Base-by-base conservation (phyloP, 2,113 vertebrate species). In the Amazona guildingii region DNA sequence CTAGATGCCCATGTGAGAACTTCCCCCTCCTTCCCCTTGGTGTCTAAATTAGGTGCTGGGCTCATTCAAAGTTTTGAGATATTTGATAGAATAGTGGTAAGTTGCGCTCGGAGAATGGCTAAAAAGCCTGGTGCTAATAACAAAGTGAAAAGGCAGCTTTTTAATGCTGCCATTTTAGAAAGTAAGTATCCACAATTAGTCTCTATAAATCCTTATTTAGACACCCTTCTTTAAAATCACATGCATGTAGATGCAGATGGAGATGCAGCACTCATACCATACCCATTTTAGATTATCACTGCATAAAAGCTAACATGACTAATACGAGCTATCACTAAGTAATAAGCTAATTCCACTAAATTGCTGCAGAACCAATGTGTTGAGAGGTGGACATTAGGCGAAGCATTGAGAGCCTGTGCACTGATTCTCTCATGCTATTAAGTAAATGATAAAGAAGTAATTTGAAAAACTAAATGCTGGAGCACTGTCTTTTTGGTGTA, bases 301-400 rank as follows among this genome's bases (percentile, higher is more conserved):
- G 59, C 33, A 48, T 86, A 79, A 91, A 86, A 92, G 62, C 48
- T 64, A 93, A 62, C 17, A 13, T 62, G 74, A 82, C 46, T 94
- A 94, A 91, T 92, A 82, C 11, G 41, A 84, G 84, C 43, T 84
- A 87, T 94, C 51, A 24, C n/a, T 80, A 83, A 74, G 80, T 86
- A 94, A 95, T 86, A 91, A 95, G 76, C 76, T 90, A 28, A 88
- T 94, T 83, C 59, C 28, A 44, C 76, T 81, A 48, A 90, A 92
- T 88, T 13, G 13, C 70, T 84, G 69, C 62, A 75, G 48, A 95
- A 59, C 77, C 10, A 1, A 43, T 82, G 35, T 4, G 1, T 46
- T 67, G 66, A 64, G 90, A 84, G 57, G 55, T 76, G 66, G 13
- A 39, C 10, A 1, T 66, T 48, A 90, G 41, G n/a, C 55, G 20